A percentile compares a stretch with the other conserved stretches of the same genome.
Evolutionary conservation across 2,797 vertebrate species (phyloP).

Genomic region (Xyrichtys novacula): DNA sequence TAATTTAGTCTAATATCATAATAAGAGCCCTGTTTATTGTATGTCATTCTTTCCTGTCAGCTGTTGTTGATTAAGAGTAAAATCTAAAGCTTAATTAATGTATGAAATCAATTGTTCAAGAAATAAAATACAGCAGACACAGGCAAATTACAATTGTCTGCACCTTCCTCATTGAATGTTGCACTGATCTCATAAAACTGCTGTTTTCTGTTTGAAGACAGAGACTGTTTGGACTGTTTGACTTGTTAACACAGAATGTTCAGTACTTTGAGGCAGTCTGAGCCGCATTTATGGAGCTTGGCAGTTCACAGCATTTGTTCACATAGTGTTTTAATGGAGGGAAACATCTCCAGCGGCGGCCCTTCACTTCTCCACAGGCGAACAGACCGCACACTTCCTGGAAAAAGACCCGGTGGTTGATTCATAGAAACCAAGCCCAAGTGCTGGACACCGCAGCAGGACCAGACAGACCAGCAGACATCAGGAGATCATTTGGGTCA

Average conservation of each 20-base stretch:
- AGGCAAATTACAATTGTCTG: too few relatives aligned
- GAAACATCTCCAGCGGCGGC: conserved; percentile 80
- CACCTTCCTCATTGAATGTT: conserved; percentile 13
- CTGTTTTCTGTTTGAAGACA: conserved; percentile 43
- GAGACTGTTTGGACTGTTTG: conserved; percentile 55
- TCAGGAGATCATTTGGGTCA: conserved; percentile 15
- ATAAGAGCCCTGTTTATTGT: too few relatives aligned
- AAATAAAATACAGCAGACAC: conserved; percentile 1
- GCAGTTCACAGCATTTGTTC: conserved; percentile 64
- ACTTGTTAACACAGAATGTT: conserved; percentile 49
- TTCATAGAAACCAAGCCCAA: conserved; percentile 1
- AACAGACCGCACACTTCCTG: conserved; percentile 79
- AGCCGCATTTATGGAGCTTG: conserved; percentile 70
- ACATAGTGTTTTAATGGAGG: conserved; percentile 79
- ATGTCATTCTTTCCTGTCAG: too few relatives aligned
- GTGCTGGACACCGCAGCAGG: neutral
- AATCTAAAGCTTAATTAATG: too few relatives aligned
- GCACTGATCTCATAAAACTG: conserved; percentile 47
- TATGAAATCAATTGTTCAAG: too few relatives aligned
- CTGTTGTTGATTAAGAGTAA: too few relatives aligned
- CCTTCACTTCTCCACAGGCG: conserved; percentile 81
- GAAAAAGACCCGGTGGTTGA: conserved; percentile 54
- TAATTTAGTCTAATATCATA: too few relatives aligned
- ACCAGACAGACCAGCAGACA: neutral
- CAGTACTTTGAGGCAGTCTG: conserved; percentile 50